Percentiles rank a stretch among this genome's conserved stretches.
Conservation (phyloP, 2,113 vertebrate species). For the Grallaria varia region DNA sequence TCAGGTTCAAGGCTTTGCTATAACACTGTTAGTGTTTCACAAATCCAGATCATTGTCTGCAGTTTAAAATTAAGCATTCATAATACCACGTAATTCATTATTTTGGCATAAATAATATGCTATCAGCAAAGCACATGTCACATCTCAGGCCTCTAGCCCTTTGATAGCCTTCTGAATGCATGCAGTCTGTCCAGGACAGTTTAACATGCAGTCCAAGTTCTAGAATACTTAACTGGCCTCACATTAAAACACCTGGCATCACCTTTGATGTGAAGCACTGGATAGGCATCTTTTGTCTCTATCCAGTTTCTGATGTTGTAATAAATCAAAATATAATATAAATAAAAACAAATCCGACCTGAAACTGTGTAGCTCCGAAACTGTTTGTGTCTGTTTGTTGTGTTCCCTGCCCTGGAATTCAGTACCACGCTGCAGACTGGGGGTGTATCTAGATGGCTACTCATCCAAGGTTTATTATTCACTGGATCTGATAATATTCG, state of each 20-base stretch:
- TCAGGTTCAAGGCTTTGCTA: background rate
- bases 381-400: background rate
- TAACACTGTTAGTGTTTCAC: background rate
- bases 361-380: background rate
- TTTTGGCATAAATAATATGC: background rate
- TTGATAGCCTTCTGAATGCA: background rate
- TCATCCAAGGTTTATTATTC: background rate
- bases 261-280: background rate
- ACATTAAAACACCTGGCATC: background rate
- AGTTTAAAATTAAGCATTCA: background rate
- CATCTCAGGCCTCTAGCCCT: background rate
- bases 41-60: background rate
- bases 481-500: background rate
- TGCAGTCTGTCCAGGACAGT: background rate
- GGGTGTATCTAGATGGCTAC: background rate
- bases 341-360: background rate
- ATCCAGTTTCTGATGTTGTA: background rate
- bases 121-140: background rate
- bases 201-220: background rate
- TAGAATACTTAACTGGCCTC: background rate
- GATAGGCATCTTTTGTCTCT: background rate
- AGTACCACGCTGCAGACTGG: background rate
- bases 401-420: background rate
- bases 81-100: background rate
- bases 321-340: background rate